A percentile compares a stretch with the other conserved stretches of the same genome.
These are phyloP conservation scores for Harlomillsia oculata DNA, from an alignment of 1,140 invertebrate genomes.

Conservation along the genomic window DNA sequence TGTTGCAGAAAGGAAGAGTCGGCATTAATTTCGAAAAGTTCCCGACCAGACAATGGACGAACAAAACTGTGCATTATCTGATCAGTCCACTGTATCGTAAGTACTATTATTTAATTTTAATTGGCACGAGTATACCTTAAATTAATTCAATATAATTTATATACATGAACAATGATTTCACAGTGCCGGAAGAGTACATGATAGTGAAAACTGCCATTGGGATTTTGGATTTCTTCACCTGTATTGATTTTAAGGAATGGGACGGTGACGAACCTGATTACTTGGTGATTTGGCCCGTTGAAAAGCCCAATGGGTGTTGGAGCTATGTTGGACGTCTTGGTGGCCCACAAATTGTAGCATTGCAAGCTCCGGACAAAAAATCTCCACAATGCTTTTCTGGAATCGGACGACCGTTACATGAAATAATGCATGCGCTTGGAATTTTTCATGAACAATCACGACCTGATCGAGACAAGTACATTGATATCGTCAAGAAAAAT, in stretches of 20 bases:
- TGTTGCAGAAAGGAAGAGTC: conserved; percentile 39
- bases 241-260: conserved; percentile 53
- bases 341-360: conserved; percentile 54
- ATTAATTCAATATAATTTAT: not conserved
- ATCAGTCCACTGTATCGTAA: conserved; percentile 53
- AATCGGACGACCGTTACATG: conserved; percentile 54
- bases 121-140: not conserved
- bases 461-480: conserved; percentile 41
- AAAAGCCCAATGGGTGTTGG: conserved; percentile 57
- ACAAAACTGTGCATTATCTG: conserved; percentile 50
- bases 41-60: conserved; percentile 53
- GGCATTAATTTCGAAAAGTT: conserved; percentile 55
- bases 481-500: conserved; percentile 31
- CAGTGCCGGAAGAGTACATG: conserved; percentile 48
- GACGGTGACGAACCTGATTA: conserved; percentile 52
- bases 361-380: conserved; percentile 51
- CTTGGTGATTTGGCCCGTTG: conserved; percentile 54
- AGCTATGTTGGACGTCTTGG: conserved; percentile 49
- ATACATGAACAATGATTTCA: not conserved
- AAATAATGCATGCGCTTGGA: conserved; percentile 53
- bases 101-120: conserved; percentile 16
- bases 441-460: conserved; percentile 57
- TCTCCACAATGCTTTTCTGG: conserved; percentile 51
- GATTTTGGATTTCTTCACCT: conserved; percentile 52
- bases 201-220: conserved; percentile 51